phyloP scores from a whole-genome alignment of 2,113 vertebrate species.

The Leptobrachium leishanense region DNA sequence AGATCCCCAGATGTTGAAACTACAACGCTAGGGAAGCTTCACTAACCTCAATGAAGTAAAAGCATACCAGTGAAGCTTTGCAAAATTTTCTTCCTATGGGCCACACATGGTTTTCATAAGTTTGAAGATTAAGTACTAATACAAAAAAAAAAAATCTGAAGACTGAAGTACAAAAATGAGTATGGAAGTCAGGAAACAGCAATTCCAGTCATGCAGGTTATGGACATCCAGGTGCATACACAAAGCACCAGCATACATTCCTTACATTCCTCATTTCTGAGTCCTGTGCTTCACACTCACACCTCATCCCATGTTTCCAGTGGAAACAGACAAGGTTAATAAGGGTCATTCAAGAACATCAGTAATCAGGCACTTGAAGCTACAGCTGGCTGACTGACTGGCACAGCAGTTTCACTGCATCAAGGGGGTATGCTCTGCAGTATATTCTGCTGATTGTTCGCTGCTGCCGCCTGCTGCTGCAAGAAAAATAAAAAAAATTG shows the following conservation, averaged over 20 bases:
- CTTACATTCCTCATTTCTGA: neutral
- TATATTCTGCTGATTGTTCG: neutral
- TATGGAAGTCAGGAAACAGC: too few relatives aligned
- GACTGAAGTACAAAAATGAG: too few relatives aligned
- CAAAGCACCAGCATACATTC: neutral
- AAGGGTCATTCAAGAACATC: conserved; percentile 10
- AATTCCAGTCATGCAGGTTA: neutral
- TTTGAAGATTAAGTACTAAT: too few relatives aligned
- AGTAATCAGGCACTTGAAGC: neutral
- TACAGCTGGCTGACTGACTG: neutral
- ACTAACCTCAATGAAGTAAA: too few relatives aligned
- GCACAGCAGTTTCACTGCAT: neutral
- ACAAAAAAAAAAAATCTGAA: too few relatives aligned
- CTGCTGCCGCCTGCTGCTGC: neutral
- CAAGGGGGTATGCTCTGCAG: neutral
- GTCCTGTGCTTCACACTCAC: neutral
- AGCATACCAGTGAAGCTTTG: too few relatives aligned
- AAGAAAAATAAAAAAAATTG: neutral
- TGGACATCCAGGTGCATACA: neutral
- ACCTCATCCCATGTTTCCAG: neutral
- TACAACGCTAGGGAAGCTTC: too few relatives aligned
- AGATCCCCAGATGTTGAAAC: too few relatives aligned
- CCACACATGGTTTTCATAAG: too few relatives aligned
- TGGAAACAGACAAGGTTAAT: neutral
- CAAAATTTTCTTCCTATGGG: too few relatives aligned